Percentiles rank a stretch among this genome's conserved stretches.
These are phyloP conservation scores for Reticulitermes lucifugus DNA, from an alignment of 2,888 invertebrate genomes.

Conservation along the genomic window DNA sequence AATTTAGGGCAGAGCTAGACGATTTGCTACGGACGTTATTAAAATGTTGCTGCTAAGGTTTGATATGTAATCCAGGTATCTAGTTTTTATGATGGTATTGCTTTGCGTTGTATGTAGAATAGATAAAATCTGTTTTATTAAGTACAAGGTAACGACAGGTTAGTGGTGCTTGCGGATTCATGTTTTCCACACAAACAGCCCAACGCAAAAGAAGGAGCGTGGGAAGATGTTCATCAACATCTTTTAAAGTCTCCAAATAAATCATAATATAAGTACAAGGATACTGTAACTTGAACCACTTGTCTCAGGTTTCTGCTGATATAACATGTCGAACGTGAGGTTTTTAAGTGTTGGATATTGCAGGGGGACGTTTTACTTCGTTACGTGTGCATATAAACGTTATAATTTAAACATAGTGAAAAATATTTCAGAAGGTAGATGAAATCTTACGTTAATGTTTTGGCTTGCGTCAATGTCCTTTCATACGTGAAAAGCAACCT, in stretches of 20 bases:
- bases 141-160: neutral
- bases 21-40: neutral
- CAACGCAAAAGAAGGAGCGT: neutral
- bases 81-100: neutral
- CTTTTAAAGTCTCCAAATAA: neutral
- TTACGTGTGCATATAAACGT: no score
- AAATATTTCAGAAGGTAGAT: no score
- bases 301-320: neutral
- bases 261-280: neutral
- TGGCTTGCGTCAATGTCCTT: no score
- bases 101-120: neutral
- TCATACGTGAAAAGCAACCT: no score
- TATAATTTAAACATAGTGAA: no score
- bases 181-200: neutral
- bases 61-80: neutral
- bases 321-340: neutral
- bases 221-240: neutral
- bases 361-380: no score
- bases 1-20: neutral
- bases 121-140: neutral
- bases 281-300: neutral
- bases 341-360: no score
- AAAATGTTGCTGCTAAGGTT: neutral
- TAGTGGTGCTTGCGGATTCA: neutral
- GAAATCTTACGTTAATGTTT: no score